Evolutionary conservation across 2,888 invertebrate genomes (phyloP).

Genomic region (Acanthosepion esculentum): DNA sequence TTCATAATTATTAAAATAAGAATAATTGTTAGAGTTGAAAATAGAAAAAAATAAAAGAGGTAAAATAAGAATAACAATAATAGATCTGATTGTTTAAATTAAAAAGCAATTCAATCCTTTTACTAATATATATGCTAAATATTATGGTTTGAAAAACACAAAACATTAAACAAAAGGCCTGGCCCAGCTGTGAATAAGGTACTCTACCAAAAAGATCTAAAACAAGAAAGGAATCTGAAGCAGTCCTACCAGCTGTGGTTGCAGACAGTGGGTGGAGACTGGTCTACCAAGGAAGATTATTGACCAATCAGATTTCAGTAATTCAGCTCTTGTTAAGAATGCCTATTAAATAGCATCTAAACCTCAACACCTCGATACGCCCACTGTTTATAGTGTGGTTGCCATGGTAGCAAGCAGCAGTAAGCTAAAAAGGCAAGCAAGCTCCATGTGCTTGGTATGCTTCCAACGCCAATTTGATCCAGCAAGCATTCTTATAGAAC

Average conservation of each 20-base stretch:
- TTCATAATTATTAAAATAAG: too few relatives aligned
- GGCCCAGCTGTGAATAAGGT: neutral
- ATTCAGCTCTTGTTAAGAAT: slow-evolving; percentile 1
- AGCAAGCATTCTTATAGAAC: neutral
- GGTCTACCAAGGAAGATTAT: neutral
- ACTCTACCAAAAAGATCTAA: neutral
- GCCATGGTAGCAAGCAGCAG: neutral
- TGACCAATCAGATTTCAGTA: neutral
- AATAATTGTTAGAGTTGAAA: too few relatives aligned
- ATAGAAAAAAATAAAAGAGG: too few relatives aligned
- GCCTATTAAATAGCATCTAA: neutral
- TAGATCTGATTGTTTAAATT: neutral
- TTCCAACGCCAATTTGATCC: neutral
- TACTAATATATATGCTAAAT: neutral
- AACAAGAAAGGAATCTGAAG: neutral
- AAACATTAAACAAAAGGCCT: neutral
- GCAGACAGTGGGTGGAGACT: neutral
- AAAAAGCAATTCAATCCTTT: neutral
- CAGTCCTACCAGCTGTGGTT: neutral
- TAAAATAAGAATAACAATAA: neutral
- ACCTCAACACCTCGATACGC: neutral
- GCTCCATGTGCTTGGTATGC: neutral
- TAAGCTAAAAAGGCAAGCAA: slow-evolving; percentile 33
- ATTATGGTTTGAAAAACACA: neutral
- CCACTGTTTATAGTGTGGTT: neutral